Base-by-base conservation (phyloP, 1,140 invertebrate genomes). In the Polypedilum pembai region DNA sequence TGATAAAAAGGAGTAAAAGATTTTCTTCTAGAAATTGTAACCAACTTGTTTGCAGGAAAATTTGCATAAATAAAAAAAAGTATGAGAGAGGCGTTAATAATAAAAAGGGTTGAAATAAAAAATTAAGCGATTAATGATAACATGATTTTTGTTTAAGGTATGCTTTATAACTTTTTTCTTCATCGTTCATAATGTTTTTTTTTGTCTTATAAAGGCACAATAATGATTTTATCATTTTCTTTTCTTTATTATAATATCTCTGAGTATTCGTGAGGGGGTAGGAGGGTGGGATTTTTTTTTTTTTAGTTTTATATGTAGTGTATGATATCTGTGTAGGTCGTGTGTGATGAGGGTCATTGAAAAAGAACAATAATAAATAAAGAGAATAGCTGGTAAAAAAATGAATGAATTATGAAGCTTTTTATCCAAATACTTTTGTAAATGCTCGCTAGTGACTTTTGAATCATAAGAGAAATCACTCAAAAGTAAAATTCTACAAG, bases 211-310 rank as follows among this genome's bases (percentile, higher is more conserved):
- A 15, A 56, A 56, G 45, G 45, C 45, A 56, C 45, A 56, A 56
- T 56, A 56, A 56, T 56, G 45, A 56, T 56, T 56, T 56, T 56
- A 56, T 56, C 45, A 56, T 56, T 56, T 56, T 56, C 45, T 56
- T 56, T 56, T 56, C 45, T 56, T 12, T 56, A 56, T 56, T 56
- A n/a, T n/a, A 56, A 56, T 56, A 56, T 56, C 45, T 56, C 45
- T 56, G 45, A 56, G 45, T 56, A n/a, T 56, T 56, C n/a, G 45
- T 12, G 45, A 33, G 24, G 24, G 24, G 24, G 24, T 33, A 33
- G 5, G 1, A 33, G 24, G 24, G 24, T 33, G 24, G 24, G 24
- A 33, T 33, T 33, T 33, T 33, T 33, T 33, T 3, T 33, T n/a
- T n/a, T n/a, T n/a, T n/a, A n/a, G n/a, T n/a, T 33, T 33, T 33